Conservation (phyloP, 2,888 invertebrate genomes). For the Pemphredon lugubris region DNA sequence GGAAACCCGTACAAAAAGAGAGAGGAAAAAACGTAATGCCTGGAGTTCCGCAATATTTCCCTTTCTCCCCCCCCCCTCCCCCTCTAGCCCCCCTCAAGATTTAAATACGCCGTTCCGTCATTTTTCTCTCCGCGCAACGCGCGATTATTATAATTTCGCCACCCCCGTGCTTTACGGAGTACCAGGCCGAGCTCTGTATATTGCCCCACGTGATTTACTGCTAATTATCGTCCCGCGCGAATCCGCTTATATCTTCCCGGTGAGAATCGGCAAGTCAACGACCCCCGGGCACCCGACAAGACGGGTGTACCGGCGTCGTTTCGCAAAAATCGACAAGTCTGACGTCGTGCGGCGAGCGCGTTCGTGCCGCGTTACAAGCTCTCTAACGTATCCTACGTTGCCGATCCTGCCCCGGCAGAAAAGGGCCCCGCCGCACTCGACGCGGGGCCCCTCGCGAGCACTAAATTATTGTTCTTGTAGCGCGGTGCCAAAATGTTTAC, state of each 20-base stretch:
- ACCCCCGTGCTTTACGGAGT: constrained; percentile 55
- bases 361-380: constrained; percentile 59
- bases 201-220: constrained; percentile 63
- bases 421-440: constrained; percentile 54
- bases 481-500: constrained; percentile 78
- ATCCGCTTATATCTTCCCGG: constrained; percentile 52
- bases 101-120: constrained; percentile 38
- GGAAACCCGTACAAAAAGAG: not conserved
- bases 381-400: constrained; percentile 39
- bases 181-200: constrained; percentile 49
- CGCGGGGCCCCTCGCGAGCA: constrained; percentile 56
- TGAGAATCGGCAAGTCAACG: constrained; percentile 67
- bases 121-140: constrained; percentile 28
- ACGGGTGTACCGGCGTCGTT: constrained; percentile 47
- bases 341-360: constrained; percentile 65
- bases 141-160: constrained; percentile 63
- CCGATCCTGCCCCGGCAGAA: constrained; percentile 40
- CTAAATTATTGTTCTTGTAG: constrained; percentile 74
- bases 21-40: not conserved
- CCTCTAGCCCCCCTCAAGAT: constrained; percentile 25
- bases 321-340: constrained; percentile 68
- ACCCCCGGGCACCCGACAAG: constrained; percentile 50
- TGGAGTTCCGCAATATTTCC: constrained; percentile 11
- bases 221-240: constrained; percentile 64
- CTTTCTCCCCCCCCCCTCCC: not conserved